Evolutionary conservation across 2,113 vertebrate species (phyloP).

Genomic region (Hucho hucho): DNA sequence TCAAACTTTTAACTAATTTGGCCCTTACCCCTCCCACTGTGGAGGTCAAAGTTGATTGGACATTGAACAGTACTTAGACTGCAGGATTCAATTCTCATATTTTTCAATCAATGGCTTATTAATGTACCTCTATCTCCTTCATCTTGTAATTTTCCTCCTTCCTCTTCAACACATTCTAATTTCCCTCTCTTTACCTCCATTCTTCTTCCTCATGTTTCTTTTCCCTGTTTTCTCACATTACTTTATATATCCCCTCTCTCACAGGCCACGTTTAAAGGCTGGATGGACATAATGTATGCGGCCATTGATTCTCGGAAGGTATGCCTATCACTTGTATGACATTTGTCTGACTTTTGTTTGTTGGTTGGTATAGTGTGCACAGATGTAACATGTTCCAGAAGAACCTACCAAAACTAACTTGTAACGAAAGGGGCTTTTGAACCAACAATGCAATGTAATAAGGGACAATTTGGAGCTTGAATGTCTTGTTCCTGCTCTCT

Average conservation of each 20-base stretch:
- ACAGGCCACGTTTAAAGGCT: constrained; percentile 98
- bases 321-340: constrained; percentile 14
- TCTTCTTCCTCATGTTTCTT: no score
- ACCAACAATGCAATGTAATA: background rate
- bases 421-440: no score
- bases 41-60: no score
- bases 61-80: no score
- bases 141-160: no score
- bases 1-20: fast-evolving
- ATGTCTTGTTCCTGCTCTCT: constrained; percentile 1
- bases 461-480: background rate
- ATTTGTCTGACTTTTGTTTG: background rate
- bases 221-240: no score
- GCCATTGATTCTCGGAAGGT: constrained; percentile 97
- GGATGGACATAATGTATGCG: constrained; percentile 99
- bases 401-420: background rate
- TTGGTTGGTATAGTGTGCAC: background rate
- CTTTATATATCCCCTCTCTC: background rate
- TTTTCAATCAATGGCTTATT: no score
- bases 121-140: no score
- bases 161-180: no score
- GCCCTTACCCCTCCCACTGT: background rate
- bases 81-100: no score
- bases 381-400: background rate
- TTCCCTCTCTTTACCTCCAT: no score